Evolutionary conservation across 2,888 invertebrate genomes (phyloP).

Genomic region (Netelia virgata): DNA sequence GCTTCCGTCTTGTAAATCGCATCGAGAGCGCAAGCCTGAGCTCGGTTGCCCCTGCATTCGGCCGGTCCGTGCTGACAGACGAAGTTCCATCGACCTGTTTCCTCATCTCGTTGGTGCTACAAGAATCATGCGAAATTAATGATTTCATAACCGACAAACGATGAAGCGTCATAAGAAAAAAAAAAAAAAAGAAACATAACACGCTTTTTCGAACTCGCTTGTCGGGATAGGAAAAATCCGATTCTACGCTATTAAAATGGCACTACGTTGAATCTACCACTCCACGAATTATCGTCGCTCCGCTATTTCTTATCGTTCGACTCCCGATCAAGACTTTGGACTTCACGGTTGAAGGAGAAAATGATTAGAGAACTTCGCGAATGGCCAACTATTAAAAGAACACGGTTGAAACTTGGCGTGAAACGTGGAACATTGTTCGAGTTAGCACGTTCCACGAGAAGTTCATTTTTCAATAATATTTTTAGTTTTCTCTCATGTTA

Average conservation of each 20-base stretch:
- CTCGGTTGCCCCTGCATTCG: conserved; percentile 86
- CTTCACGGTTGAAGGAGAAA: conserved; percentile 3
- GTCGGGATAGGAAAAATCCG: background rate
- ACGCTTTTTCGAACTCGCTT: background rate
- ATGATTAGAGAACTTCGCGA: background rate
- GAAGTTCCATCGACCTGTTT: conserved; percentile 80
- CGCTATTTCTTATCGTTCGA: background rate
- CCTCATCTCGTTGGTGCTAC: conserved; percentile 67
- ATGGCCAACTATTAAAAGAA: background rate
- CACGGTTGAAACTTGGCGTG: background rate
- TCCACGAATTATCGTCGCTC: conserved; percentile 6
- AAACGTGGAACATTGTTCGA: too few relatives aligned
- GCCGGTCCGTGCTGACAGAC: conserved; percentile 86
- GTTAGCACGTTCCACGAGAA: background rate
- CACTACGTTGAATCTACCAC: background rate
- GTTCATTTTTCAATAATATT: background rate
- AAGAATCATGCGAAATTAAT: background rate
- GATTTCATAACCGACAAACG: background rate
- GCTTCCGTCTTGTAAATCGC: conserved; percentile 76
- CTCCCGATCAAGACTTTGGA: background rate
- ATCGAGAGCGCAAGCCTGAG: conserved; percentile 85
- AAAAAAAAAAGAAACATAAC: background rate
- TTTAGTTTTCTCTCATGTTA: conserved; percentile 35
- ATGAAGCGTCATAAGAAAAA: background rate
- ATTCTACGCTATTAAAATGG: background rate